Evolutionary conservation across 2,888 invertebrate genomes (phyloP).

Genomic region (Drosophila neutralis): DNA sequence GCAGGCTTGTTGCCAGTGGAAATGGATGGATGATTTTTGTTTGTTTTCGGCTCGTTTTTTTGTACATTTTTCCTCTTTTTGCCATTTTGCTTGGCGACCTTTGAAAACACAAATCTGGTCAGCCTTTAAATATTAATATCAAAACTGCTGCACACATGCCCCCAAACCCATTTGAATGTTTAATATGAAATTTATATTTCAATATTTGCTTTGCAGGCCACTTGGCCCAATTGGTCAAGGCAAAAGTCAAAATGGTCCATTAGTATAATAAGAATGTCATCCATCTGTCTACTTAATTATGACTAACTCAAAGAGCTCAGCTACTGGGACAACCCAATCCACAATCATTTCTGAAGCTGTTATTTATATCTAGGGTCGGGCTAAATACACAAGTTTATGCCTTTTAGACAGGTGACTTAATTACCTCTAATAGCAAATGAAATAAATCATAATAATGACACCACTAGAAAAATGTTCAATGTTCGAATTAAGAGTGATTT

Average conservation of each 20-base stretch:
- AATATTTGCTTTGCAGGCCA: background rate
- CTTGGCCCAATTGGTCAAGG: background rate
- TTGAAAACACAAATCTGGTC: conserved; percentile 49
- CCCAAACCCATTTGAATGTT: conserved; percentile 5
- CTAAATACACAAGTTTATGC: background rate
- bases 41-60: conserved; percentile 15
- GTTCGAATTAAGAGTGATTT: background rate
- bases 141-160: conserved; percentile 11
- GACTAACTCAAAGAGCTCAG: background rate
- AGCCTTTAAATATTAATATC: conserved; percentile 33
- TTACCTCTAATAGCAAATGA: background rate
- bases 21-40: conserved; percentile 5
- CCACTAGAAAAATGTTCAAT: background rate
- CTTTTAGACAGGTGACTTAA: background rate
- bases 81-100: conserved; percentile 29
- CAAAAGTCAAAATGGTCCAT: background rate
- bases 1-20: conserved; percentile 13
- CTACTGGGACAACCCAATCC: background rate
- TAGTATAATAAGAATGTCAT: background rate
- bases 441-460: background rate
- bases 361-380: background rate
- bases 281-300: background rate
- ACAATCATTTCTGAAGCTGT: background rate
- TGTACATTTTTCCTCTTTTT: background rate
- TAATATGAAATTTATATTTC: conserved; percentile 4